These are phyloP conservation scores for Myrmecophaga tridactyla DNA, from an alignment of 2,113 vertebrate species.

Conservation along the genomic window DNA sequence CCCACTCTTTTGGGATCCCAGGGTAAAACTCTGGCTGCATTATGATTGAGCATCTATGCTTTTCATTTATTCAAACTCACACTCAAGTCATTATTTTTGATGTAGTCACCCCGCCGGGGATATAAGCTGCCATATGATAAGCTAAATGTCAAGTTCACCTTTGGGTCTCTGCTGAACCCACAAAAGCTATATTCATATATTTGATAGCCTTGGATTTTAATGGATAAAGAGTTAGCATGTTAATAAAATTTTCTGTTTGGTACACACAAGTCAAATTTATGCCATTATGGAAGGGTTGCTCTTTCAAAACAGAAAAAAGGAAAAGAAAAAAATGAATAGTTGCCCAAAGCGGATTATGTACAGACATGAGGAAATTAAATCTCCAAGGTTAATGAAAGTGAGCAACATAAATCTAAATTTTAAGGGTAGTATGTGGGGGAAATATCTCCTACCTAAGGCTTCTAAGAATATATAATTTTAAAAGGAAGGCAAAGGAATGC, in stretches of 20 bases:
- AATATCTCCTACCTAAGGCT: constrained; percentile 5
- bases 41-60: constrained; percentile 43
- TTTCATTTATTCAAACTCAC: constrained; percentile 66
- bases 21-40: constrained; percentile 17
- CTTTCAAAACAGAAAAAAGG: constrained; percentile 25
- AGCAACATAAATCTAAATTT: constrained; percentile 32
- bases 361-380: constrained; percentile 59
- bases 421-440: not conserved
- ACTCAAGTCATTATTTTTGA: constrained; percentile 55
- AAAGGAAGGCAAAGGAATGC: not conserved
- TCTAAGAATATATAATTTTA: not conserved
- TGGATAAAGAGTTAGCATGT: constrained; percentile 27
- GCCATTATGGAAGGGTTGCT: not conserved
- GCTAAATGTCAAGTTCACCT: constrained; percentile 55
- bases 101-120: constrained; percentile 36
- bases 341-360: constrained; percentile 7
- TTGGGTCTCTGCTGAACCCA: constrained; percentile 48
- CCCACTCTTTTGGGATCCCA: not conserved
- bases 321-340: not conserved
- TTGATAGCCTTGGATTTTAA: constrained; percentile 43
- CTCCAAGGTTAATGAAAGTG: constrained; percentile 53
- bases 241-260: constrained; percentile 52
- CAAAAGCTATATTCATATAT: constrained; percentile 42
- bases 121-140: constrained; percentile 29
- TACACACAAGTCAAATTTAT: constrained; percentile 27